Base-by-base conservation (phyloP, 1,140 invertebrate genomes). In the Tribolium castaneum region DNA sequence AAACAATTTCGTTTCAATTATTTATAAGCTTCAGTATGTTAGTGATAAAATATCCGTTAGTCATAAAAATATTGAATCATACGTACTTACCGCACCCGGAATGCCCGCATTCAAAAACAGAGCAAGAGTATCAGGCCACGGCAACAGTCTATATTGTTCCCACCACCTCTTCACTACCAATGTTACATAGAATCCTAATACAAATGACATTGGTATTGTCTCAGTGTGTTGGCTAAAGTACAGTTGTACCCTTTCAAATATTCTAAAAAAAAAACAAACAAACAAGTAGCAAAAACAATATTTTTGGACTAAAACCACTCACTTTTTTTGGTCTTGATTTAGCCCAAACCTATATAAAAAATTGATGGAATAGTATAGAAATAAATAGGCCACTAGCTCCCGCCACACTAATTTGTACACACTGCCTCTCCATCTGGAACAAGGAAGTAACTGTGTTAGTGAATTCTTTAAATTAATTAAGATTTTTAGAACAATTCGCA, bases 381-480 rank as follows among this genome's bases (percentile, higher is more conserved):
- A 88, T 82, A 96, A 90, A 88, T 97, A 99, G 39, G 96, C 94
- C 82, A 98, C 86, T 77, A 98, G 90, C 89, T 99, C 97, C 80
- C 96, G 91, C 94, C 96, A 99, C 56, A 99, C 93, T 84, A 98
- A 88, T 90, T 99, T 99, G 90, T 98, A 99, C n/a, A 99, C 95
- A 85, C 97, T 98, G 80, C 97, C 97, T 86, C 94, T 91, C 97
- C 97, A 99, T 92, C 96, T 96, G 91, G 84, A 93, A 92, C 80
- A 80, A 88, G 35, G 16, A 70, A 39, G n/a, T n/a, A n/a, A 70
- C 22, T 25, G 22, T 25, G 12, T 9, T 35, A n/a, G n/a, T n/a
- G 2, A 13, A 70, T 14, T 25, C n/a, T 25, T 25, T 70, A 14
- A 30, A 39, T 12, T 59, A 59, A 59, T 59, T 59, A 59, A 22